These are phyloP conservation scores for Champsocephalus gunnari DNA, from an alignment of 2,797 vertebrate species.

Conservation along the genomic window DNA sequence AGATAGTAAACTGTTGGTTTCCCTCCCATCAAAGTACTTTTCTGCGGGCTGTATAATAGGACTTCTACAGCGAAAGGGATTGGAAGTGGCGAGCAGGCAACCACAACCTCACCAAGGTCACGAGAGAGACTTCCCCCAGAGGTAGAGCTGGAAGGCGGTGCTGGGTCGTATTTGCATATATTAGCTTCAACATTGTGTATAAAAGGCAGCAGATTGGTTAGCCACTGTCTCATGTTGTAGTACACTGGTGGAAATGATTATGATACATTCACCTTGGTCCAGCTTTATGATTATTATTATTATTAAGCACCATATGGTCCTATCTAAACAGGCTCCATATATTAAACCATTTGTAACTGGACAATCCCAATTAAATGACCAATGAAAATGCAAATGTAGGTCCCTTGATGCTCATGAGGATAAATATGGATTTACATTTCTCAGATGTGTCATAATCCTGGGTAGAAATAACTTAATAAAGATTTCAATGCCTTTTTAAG, in stretches of 20 bases:
- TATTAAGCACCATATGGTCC: not conserved
- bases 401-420: conserved; percentile 24
- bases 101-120: conserved; percentile 64
- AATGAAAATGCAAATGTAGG: conserved; percentile 25
- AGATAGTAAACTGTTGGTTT: conserved; percentile 61
- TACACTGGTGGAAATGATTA: conserved; percentile 30
- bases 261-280: conserved; percentile 21
- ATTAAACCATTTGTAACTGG: conserved; percentile 11
- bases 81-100: conserved; percentile 30
- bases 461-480: conserved; percentile 7
- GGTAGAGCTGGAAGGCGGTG: conserved; percentile 34
- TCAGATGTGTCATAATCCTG: conserved; percentile 17
- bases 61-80: conserved; percentile 31
- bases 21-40: conserved; percentile 52
- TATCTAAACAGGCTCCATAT: conserved; percentile 29
- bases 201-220: conserved; percentile 7
- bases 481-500: not conserved
- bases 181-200: conserved; percentile 51
- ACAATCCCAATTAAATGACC: not conserved
- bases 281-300: not conserved
- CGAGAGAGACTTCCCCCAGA: conserved; percentile 46
- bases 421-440: conserved; percentile 24
- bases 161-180: conserved; percentile 65
- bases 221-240: conserved; percentile 30
- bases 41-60: conserved; percentile 16